These are phyloP conservation scores for Mirza zaza DNA, from an alignment of 2,113 vertebrate genomes.

Conservation along the genomic window DNA sequence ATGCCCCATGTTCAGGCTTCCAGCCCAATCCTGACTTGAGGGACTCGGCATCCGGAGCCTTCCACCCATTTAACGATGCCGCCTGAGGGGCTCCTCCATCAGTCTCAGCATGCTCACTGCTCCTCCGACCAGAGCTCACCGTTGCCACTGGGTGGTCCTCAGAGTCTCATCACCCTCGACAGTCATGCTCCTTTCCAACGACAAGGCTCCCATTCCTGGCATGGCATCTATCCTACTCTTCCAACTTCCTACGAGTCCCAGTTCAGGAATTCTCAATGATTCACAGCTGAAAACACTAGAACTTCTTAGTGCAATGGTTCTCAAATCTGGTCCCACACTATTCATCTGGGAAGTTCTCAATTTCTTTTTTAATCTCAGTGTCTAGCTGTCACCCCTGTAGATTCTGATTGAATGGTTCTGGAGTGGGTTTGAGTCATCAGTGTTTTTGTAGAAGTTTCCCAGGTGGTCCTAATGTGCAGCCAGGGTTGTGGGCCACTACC, in stretches of 20 bases:
- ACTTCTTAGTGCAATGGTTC: neutral
- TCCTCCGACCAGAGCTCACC: neutral
- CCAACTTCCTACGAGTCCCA: neutral
- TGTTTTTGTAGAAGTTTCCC: neutral
- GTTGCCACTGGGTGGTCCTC: neutral
- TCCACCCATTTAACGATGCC: neutral
- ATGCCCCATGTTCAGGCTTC: neutral
- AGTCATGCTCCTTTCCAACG: neutral
- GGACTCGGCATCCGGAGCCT: neutral
- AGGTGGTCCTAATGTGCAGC: neutral
- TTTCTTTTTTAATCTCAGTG: neutral
- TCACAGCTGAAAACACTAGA: neutral
- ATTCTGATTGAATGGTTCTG: conserved; percentile 4
- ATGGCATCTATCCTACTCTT: neutral
- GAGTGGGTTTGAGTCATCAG: neutral
- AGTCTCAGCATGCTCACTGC: neutral
- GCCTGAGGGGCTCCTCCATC: neutral
- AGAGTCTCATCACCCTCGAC: neutral
- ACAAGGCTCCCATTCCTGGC: neutral
- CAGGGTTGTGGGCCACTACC: neutral
- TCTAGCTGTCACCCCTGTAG: neutral
- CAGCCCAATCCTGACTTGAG: neutral
- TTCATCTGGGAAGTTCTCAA: neutral
- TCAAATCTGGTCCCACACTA: neutral
- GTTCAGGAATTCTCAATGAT: neutral